Evolutionary conservation across 30 jellyfish, hydroid and myxozoan genomes (phyloP), one percentile per base, ranked within the genome.

Genomic region (Pelagia noctiluca): DNA sequence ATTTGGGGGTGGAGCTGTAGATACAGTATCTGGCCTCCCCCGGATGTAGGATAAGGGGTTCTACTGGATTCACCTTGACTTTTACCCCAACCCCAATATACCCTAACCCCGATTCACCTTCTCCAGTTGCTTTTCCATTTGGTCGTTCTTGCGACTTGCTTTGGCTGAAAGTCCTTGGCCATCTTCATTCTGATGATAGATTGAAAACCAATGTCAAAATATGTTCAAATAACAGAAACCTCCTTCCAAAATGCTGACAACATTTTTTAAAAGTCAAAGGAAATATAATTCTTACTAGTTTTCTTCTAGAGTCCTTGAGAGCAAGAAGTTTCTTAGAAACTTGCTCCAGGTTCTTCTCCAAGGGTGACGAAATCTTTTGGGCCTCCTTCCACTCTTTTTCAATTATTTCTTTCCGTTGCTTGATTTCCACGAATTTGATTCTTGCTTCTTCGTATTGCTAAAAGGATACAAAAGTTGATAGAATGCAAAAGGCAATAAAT

Each of bases 381-480:
- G 96, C 96, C 80, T 88, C 89, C 21, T 79, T 87, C 63, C 67
- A 79, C 13, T 88, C 96, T 26, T 34, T 73, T 48, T 88, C 86
- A 33, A 88, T 67, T 2, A 92, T 76, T 12, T 77, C 80, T 49
- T 83, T 90, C 61, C 47, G 47, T 42, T 62, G 78, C 50, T 83
- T 90, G 4, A 63, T 75, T n/a, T 65, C 97, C 21, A 90, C 60
- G 48, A 63, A 83, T 76, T 70, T 73, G 62, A 74, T 64, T 68
- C 97, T 69, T 5, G 89, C 88, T 57, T 34, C 89, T 75, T 90
- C 97, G 49, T 90, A 90, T 71, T 83, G 78, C 97, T 90, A 24
- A 1, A 23, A 53, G 11, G 46, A 50, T 10, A n/a, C n/a, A n/a
- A n/a, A n/a, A n/a, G n/a, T n/a, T n/a, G n/a, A n/a, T n/a, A n/a